phyloP scores from a whole-genome alignment of 1,140 invertebrate genomes.

The Anoplolepis gracilipes region DNA sequence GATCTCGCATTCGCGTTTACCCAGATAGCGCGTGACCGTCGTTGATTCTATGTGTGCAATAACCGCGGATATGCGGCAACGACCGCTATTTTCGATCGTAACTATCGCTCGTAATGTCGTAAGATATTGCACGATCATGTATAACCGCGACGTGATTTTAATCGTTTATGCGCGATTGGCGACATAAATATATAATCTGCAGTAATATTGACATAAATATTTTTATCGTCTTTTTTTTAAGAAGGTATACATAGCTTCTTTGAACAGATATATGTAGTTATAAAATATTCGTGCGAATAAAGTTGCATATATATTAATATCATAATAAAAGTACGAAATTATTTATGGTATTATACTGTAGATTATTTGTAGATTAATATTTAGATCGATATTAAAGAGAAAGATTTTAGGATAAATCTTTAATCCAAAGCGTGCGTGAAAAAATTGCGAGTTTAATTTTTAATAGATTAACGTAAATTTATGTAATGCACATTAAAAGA shows the following conservation, averaged over 20 bases:
- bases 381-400: not conserved
- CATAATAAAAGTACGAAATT: not conserved
- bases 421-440: not conserved
- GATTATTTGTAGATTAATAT: not conserved
- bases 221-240: not conserved
- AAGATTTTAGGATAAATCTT: not conserved
- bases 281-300: not conserved
- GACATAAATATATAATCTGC: not conserved
- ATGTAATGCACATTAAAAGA: not conserved
- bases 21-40: slow-evolving; percentile 21
- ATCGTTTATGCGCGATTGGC: not conserved
- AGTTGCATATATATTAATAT: not conserved
- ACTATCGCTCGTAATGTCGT: slow-evolving; percentile 42
- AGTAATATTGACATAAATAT: not conserved
- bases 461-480: not conserved
- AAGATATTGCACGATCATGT: slow-evolving; percentile 17
- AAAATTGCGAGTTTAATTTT: slow-evolving; percentile 9
- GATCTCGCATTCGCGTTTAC: slow-evolving; percentile 54
- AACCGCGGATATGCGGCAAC: slow-evolving; percentile 31
- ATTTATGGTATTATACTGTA: not conserved
- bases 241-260: not conserved
- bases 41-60: slow-evolving; percentile 43
- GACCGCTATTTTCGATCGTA: slow-evolving; percentile 63
- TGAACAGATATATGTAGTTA: not conserved
- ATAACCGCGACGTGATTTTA: not conserved